Conservation (phyloP, 2,797 vertebrate species). For the Parotocinclus haroldoi region DNA sequence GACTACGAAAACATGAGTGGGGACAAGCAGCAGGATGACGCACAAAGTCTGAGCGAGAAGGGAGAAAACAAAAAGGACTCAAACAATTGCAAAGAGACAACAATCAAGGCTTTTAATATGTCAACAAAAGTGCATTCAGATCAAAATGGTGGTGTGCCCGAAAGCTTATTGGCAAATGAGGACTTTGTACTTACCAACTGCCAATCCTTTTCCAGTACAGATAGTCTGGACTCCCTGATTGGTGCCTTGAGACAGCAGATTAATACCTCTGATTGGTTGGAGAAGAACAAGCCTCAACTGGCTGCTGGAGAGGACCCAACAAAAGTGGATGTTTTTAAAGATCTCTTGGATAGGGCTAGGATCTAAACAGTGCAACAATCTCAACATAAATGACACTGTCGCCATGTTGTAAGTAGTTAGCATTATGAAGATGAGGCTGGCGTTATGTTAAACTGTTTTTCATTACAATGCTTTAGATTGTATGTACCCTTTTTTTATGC, state of each 20-base stretch:
- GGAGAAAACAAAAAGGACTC: conserved; percentile 43
- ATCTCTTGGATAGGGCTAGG: conserved; percentile 65
- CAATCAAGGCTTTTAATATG: conserved; percentile 54
- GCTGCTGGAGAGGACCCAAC: conserved; percentile 75
- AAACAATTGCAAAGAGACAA: conserved; percentile 11
- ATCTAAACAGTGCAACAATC: not conserved
- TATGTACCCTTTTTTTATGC: no score
- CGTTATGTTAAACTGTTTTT: not conserved
- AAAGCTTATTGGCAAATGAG: conserved; percentile 55
- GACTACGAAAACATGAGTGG: conserved; percentile 41
- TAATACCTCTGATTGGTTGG: conserved; percentile 80
- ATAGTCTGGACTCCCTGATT: conserved; percentile 75
- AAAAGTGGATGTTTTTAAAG: conserved; percentile 73
- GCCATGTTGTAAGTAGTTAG: not conserved
- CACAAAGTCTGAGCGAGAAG: conserved; percentile 30
- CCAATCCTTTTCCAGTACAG: conserved; percentile 61
- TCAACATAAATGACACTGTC: not conserved
- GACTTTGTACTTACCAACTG: conserved; percentile 61
- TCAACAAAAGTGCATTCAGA: conserved; percentile 54
- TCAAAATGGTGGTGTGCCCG: conserved; percentile 51
- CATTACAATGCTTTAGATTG: no score
- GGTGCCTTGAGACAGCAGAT: conserved; percentile 83
- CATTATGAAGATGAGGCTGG: not conserved
- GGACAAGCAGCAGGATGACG: conserved; percentile 30
- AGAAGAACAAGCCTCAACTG: conserved; percentile 75